Evolutionary conservation across 2,113 vertebrate genomes (phyloP).

Genomic region (Myotis yumanensis): DNA sequence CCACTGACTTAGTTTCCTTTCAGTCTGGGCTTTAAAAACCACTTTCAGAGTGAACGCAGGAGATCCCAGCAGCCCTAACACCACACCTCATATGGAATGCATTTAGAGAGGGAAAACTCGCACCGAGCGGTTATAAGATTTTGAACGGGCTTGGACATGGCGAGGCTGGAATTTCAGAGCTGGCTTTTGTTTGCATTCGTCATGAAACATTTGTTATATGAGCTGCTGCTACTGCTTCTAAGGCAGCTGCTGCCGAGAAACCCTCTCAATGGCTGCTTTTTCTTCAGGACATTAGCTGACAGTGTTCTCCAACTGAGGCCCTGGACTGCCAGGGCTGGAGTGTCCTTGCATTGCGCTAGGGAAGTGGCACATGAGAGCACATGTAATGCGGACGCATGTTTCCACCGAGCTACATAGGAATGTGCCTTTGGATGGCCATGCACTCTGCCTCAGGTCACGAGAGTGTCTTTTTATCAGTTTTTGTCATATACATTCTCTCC

Average conservation of each 20-base stretch:
- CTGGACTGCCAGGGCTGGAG: not conserved
- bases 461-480: not conserved
- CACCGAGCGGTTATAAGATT: conserved; percentile 76
- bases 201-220: conserved; percentile 84
- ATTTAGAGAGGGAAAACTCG: conserved; percentile 75
- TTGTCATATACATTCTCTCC: not conserved
- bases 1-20: conserved; percentile 68
- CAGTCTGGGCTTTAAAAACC: conserved; percentile 74
- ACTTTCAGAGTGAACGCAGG: conserved; percentile 69
- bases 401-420: not conserved
- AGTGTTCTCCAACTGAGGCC: not conserved
- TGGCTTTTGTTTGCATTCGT: conserved; percentile 85
- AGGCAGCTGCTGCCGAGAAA: conserved; percentile 79
- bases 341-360: not conserved
- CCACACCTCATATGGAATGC: conserved; percentile 83
- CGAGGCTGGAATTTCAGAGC: conserved; percentile 82
- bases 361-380: not conserved
- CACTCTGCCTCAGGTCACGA: not conserved
- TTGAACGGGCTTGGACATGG: conserved; percentile 80
- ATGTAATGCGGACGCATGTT: accelerated
- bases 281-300: conserved; percentile 27
- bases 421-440: not conserved
- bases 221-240: conserved; percentile 83
- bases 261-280: conserved; percentile 64
- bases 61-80: conserved; percentile 72